These are phyloP conservation scores for Narcine bancroftii DNA, from an alignment of 2,113 vertebrate species.

Conservation along the genomic window DNA sequence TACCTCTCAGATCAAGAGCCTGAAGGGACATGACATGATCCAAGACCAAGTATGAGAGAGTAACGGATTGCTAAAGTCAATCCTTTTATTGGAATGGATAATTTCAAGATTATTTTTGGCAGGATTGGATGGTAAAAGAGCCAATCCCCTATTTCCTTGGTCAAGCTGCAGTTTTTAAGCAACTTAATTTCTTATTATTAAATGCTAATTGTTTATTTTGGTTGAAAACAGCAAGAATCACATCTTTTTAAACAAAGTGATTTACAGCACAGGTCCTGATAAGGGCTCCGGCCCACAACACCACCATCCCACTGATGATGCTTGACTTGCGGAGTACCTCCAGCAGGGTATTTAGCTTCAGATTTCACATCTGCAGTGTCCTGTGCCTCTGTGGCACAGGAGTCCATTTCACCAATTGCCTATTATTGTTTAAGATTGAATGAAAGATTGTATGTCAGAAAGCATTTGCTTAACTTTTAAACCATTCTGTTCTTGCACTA, in stretches of 20 bases:
- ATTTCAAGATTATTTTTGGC: neutral
- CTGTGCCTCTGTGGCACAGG: too few species aligned
- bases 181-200: too few species aligned
- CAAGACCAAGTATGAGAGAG: neutral
- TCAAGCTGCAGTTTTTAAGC: neutral
- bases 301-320: too few species aligned
- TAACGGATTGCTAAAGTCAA: neutral
- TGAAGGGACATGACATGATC: neutral
- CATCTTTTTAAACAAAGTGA: neutral
- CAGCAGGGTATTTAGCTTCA: too few species aligned
- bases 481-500: neutral
- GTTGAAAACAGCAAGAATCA: too few species aligned
- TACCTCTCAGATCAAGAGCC: neutral
- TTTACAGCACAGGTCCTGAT: too few species aligned
- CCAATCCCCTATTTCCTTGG: neutral
- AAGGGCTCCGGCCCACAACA: too few species aligned
- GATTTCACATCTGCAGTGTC: too few species aligned
- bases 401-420: too few species aligned
- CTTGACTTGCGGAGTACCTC: too few species aligned
- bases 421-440: neutral
- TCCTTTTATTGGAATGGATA: neutral
- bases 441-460: neutral
- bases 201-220: too few species aligned
- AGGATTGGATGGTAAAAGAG: too few species aligned
- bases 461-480: neutral